Evolutionary conservation across 1,140 invertebrate genomes (phyloP).

Genomic region (Eupeodes corollae): DNA sequence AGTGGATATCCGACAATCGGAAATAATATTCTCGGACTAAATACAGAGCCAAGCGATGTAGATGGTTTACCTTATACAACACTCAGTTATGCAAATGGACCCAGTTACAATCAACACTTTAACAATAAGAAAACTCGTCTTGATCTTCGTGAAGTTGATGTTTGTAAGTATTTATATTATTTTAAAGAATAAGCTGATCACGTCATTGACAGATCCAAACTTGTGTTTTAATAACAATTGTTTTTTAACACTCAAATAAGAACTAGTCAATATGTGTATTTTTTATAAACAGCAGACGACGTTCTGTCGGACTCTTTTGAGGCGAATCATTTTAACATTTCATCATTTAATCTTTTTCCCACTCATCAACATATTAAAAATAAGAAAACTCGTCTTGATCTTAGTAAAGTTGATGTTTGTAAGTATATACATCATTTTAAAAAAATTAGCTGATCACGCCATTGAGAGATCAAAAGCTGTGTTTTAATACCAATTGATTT

Average conservation of each 20-base stretch:
- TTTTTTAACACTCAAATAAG: no score
- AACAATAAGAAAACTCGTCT: slow-evolving; percentile 18
- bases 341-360: no score
- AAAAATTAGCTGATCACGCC: no score
- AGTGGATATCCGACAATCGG: slow-evolving; percentile 51
- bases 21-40: slow-evolving; percentile 42
- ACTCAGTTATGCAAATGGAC: slow-evolving; percentile 65
- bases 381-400: slow-evolving; percentile 25
- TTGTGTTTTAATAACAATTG: no score
- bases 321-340: not conserved
- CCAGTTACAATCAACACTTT: slow-evolving; percentile 38
- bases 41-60: slow-evolving; percentile 32
- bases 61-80: slow-evolving; percentile 61
- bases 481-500: no score
- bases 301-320: not conserved
- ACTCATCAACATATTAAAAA: slow-evolving; percentile 16
- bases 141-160: slow-evolving; percentile 36
- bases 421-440: no score
- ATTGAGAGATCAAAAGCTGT: no score
- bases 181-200: no score
- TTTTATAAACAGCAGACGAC: no score
- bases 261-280: no score
- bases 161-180: slow-evolving; percentile 39
- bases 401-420: slow-evolving; percentile 38
- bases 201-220: no score